Evolutionary conservation across 2,888 invertebrate species (phyloP), one percentile per base, ranked within the genome.

Genomic region (Fragum whitleyi): DNA sequence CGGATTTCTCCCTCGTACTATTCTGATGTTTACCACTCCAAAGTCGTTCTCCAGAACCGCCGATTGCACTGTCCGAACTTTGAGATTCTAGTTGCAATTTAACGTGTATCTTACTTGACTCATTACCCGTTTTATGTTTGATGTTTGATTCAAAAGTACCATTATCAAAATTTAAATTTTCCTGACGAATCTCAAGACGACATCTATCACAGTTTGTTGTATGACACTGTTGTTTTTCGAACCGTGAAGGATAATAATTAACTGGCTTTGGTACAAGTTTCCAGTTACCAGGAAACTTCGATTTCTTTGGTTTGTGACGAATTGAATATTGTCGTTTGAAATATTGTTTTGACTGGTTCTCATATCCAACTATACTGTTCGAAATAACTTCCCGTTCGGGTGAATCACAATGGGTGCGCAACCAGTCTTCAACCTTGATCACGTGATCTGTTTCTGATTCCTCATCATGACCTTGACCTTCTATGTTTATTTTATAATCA

Each of bases 41-140:
- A 2, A 79, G 71, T 47, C 81, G 71, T 14, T 78, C 81, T 5
- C 85, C 85, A 6, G 85, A 85, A 19, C 81, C 85, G 26, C 85
- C 85, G 39, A 85, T 79, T 42, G 85, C 85, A 85, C 85, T 85
- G 65, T 85, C 85, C 19, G 85, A 85, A 73, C 85, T 85, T 55
- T 85, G 81, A 1, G 85, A 85, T 36, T 77, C 67, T 23, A 42
- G 32, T 21, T 65, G 65, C 9, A 36, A 36, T 36, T 36, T 36
- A 2, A 65, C 26, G 1, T 39, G 14, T 14, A 39, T 9, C 23
- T 42, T 23, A 26, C 36, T 32, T 42, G 65, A 39, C 39, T 42
- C 42, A 21, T 32, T 16, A 36, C n/a, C 5, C 19, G 7, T 2
- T 14, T 55, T 29, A 57, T 16, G 29, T 57, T 29, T 9, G 16